A percentile compares a stretch with the other conserved stretches of the same genome.
These are phyloP conservation scores for Acrocyrtus sp. DNA, from an alignment of 2,888 invertebrate species.

Conservation along the genomic window DNA sequence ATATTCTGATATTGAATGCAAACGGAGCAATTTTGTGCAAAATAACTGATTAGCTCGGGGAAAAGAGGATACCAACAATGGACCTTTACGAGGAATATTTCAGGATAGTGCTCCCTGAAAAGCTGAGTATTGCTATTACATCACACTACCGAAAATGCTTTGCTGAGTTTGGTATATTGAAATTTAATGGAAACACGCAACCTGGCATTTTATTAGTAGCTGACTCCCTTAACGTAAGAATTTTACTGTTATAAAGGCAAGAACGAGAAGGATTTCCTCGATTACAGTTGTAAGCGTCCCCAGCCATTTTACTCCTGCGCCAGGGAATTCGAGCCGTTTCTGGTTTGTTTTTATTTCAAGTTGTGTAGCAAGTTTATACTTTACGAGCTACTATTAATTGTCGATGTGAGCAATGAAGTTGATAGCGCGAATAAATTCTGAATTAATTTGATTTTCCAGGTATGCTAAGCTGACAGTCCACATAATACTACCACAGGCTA, in stretches of 20 bases:
- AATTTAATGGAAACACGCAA: too few relatives aligned
- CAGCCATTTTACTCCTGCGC: background rate
- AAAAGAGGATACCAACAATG: background rate
- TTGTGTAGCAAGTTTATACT: background rate
- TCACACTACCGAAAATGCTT: slow-evolving; percentile 10
- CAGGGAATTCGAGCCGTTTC: background rate
- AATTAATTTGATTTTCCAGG: too few relatives aligned
- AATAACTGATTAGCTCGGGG: background rate
- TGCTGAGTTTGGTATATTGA: slow-evolving; percentile 10
- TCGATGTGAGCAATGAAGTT: too few relatives aligned
- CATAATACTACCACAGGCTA: too few relatives aligned
- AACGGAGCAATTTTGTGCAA: background rate
- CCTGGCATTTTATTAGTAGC: background rate
- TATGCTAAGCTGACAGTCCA: too few relatives aligned
- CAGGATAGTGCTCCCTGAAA: slow-evolving; percentile 2
- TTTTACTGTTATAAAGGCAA: too few relatives aligned
- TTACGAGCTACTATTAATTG: too few relatives aligned
- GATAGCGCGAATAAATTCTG: too few relatives aligned
- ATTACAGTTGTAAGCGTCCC: background rate
- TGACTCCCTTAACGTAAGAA: background rate
- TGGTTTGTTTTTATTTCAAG: background rate
- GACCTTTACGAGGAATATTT: slow-evolving; percentile 5
- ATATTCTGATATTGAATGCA: too few relatives aligned
- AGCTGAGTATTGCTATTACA: background rate
- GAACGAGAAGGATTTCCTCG: background rate